Base-by-base conservation (phyloP, 2,797 vertebrate genomes). In the Hirundo rustica region DNA sequence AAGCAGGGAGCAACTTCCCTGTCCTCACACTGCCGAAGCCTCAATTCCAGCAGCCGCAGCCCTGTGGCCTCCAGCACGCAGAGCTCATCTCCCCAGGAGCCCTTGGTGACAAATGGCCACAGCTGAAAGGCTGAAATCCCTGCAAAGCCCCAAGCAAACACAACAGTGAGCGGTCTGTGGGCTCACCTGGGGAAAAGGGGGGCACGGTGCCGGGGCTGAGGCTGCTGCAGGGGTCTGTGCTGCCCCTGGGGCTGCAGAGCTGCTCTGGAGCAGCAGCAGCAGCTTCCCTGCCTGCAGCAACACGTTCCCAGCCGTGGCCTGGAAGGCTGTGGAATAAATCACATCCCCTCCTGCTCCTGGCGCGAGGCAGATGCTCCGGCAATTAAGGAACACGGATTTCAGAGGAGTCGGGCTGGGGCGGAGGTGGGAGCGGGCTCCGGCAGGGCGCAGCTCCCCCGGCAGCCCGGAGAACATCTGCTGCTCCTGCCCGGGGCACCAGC, bases 401-500 rank as follows among this genome's bases (percentile, higher is more conserved):
- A 2, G 73, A 44, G 10, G n/a, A 17, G 36, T 12, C 53, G 18
- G 80, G 61, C 44, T 25, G 88, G 64, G 82, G 62, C 19, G 0
- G 22, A 57, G 51, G 44, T 54, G 45, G 70, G 53, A 54, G 53
- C 0, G 5, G 19, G 16, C 17, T 67, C 13, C 7, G 11, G 25
- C 55, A 45, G 26, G 36, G 16, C 12, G 5, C 25, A 10, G 29
- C 23, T 73, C 18, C 40, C 7, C 29, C 21, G 64, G 27, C n/a
- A 14, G 17, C 13, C 10, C 36, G 62, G 30, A 62, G 67, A 62
- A 0, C 2, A 16, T 11, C 29, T 3, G 16, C 47, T 20, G 4
- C 54, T 11, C 6, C 22, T 0, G 0, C 58, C 36, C 20, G 13
- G 12, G 0, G 1, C 13, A 2, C 22, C 8, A 2, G 44, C 2